Base-by-base conservation (phyloP, 2,888 invertebrate genomes). In the Oscheius sp. region DNA sequence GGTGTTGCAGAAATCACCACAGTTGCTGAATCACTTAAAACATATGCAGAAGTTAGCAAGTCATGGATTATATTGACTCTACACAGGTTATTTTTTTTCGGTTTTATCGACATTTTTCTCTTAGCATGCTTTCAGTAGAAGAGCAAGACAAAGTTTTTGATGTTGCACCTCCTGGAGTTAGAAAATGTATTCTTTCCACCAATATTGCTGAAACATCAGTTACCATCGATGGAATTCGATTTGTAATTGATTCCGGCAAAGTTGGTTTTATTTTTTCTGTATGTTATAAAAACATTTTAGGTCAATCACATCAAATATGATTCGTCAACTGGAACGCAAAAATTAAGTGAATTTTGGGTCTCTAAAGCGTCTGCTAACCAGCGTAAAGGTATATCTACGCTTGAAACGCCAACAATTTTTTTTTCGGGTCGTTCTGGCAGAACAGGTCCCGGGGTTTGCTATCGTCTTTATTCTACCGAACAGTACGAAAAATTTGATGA, bases 201-300 rank as follows among this genome's bases (percentile, higher is more conserved):
- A 99, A 99, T 88, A 98, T 99, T 73, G 97, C 99, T 0, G 99
- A 99, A 91, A 99, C 99, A 0, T 97, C 97, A 0, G 93, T 99
- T 2, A 99, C 99, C 0, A 97, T 99, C 70, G 99, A 99, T 89
- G 98, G 98, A 0, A 94, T 99, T 69, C 91, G 98, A 86, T 99
- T 99, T 90, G 98, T 99, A 0, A 92, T 94, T 0, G 98, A 99
- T 89, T 96, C 96, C 1, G 98, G 99, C 35, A 96, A 95, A 91
- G 74, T 72, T 41, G 5, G 13, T 13, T 18, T 69, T 56, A 16
- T 43, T 61, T 12, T 12, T 1, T 23, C 43, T 35, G 59, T 3
- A 2, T 13, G 45, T 41, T 43, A 43, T n/a, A n/a, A n/a, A n/a
- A n/a, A n/a, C n/a, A n/a, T n/a, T 66, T 56, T 68, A 77, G 77